phyloP scores from a whole-genome alignment of 2,888 invertebrate species.

The Tiliacea aurago region DNA sequence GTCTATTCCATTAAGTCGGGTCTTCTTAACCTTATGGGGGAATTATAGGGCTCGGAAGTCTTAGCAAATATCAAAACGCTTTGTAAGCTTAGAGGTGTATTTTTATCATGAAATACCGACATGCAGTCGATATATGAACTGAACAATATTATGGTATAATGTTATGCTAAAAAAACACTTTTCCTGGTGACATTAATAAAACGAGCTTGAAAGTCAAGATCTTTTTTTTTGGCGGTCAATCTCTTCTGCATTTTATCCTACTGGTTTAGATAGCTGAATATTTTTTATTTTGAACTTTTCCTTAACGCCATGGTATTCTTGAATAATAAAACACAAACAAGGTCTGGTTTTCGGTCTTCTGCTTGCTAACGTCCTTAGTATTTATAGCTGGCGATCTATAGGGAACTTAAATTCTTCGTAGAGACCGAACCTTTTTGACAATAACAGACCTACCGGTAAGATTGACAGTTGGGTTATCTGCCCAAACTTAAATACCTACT shows the following conservation, averaged over 20 bases:
- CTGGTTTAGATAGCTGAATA: not conserved
- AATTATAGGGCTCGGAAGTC: not conserved
- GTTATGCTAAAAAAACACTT: not conserved
- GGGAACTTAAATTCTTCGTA: not conserved
- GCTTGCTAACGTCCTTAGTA: not conserved
- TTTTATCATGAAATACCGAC: not conserved
- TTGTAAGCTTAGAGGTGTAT: not conserved
- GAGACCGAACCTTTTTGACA: not conserved
- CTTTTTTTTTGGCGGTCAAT: not conserved
- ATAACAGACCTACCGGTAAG: not conserved
- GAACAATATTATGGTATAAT: not conserved
- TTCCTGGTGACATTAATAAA: constrained; percentile 12
- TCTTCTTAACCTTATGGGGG: not conserved
- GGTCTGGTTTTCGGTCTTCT: not conserved
- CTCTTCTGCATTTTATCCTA: not conserved
- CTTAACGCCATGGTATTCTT: no score
- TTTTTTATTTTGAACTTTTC: not conserved
- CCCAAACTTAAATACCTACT: not conserved
- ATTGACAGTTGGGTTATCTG: not conserved
- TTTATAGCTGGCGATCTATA: not conserved
- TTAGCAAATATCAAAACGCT: not conserved
- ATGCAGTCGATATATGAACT: not conserved
- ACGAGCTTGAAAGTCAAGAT: constrained; percentile 18
- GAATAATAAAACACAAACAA: not conserved
- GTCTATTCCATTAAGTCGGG: not conserved